Percentiles rank a stretch among this genome's conserved stretches.
Conservation (phyloP, 2,113 vertebrate genomes). For the Corythaixoides concolor region DNA sequence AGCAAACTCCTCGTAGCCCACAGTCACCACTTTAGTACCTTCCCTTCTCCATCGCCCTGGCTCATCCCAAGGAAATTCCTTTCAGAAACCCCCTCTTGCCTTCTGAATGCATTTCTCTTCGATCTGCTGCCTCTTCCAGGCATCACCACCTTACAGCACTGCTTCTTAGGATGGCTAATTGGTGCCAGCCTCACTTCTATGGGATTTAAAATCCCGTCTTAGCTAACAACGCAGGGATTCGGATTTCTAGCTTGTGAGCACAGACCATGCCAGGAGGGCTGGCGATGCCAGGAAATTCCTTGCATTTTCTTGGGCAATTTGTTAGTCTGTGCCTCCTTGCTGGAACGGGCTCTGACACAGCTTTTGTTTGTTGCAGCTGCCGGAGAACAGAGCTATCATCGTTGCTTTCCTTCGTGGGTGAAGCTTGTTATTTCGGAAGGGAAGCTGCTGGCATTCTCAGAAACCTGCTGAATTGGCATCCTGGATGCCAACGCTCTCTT, state of each 20-base stretch:
- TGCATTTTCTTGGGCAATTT: conserved; percentile 31
- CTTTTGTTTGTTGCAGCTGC: conserved; percentile 29
- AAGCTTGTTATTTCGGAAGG: background rate
- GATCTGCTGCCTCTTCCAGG: background rate
- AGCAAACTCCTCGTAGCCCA: background rate
- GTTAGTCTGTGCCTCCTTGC: background rate
- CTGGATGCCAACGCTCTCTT: background rate
- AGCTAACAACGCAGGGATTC: background rate
- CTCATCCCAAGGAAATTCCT: background rate
- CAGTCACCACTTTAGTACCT: background rate
- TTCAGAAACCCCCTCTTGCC: background rate
- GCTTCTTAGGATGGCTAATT: background rate
- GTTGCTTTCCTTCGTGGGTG: background rate
- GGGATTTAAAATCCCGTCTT: background rate
- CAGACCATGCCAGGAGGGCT: background rate
- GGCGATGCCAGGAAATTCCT: conserved; percentile 51
- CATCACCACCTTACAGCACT: background rate
- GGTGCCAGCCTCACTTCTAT: background rate
- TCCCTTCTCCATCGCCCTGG: background rate
- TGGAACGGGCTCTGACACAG: background rate
- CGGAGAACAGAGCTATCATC: background rate
- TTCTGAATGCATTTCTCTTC: background rate
- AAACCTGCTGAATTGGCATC: background rate
- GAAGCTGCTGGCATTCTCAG: background rate
- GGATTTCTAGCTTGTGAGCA: background rate